Base-by-base conservation (phyloP, 2,888 invertebrate genomes). In the Adelphocoris suturalis region DNA sequence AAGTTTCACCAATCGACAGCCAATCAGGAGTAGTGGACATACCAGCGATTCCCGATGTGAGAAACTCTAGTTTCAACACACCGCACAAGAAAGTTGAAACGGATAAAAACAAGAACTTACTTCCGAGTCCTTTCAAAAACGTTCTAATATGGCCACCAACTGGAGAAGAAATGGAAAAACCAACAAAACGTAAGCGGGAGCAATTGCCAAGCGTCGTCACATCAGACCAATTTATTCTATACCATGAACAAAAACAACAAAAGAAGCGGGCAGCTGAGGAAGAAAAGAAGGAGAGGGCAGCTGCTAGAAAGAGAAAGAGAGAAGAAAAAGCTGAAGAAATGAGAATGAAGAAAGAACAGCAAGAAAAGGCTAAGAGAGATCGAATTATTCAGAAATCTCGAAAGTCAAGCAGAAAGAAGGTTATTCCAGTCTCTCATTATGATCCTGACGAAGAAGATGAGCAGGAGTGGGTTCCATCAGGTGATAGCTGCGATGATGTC, bases 401-500 rank as follows among this genome's bases (percentile, higher is more conserved):
- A 68, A 68, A 68, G 68, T 68, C 68, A 68, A 68, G 68, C 68
- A 68, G 68, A 68, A 68, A 68, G 23, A 68, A 68, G 68, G 68
- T 27, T 68, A 68, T 68, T 68, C 68, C 68, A 68, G 68, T 68
- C 68, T 68, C 68, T 68, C 68, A 23, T 68, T 68, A 68, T 68
- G 68, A 68, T 68, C 23, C 68, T 68, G 68, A 68, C 68, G 68
- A 68, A 68, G 68, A 68, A 68, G 68, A 68, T 68, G 68, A 68
- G 68, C 68, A 68, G 68, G 68, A 68, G 68, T 68, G 68, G 68
- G 68, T 68, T 23, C 68, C 68, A 68, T 68, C 68, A 68, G 68
- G 68, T 68, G 68, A 68, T 68, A 68, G 68, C 68, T 68, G 68
- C 23, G 68, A 68, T 68, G 68, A 68, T 68, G 68, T 68, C 68